These are phyloP conservation scores for Microctenopoma lineatum DNA, from an alignment of 2,797 vertebrate species.

Conservation along the genomic window DNA sequence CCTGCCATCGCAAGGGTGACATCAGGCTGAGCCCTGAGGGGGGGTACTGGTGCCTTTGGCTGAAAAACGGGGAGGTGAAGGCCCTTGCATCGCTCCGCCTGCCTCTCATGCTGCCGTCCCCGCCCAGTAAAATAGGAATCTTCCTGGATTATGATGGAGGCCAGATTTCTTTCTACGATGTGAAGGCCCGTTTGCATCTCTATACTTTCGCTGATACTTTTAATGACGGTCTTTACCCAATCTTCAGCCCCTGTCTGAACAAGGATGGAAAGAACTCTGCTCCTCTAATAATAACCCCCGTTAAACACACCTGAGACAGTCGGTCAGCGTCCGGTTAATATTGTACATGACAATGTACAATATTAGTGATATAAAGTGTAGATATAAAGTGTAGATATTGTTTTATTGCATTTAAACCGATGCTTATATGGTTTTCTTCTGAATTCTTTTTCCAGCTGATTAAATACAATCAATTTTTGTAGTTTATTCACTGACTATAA, in stretches of 20 bases:
- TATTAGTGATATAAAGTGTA: not conserved
- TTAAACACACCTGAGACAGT: slow-evolving; percentile 76
- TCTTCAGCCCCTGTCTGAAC: slow-evolving; percentile 84
- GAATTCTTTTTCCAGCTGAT: not conserved
- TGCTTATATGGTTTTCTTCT: not conserved
- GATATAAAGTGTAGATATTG: not conserved
- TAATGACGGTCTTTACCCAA: slow-evolving; percentile 77
- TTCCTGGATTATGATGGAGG: slow-evolving; percentile 84
- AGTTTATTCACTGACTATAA: not conserved
- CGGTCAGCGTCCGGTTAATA: not conserved
- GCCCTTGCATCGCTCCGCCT: slow-evolving; percentile 69
- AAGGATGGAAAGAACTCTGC: slow-evolving; percentile 79
- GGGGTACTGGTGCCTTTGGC: slow-evolving; percentile 85
- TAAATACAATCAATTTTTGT: too few species aligned
- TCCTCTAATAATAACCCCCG: slow-evolving; percentile 65
- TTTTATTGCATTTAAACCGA: not conserved
- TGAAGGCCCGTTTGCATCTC: slow-evolving; percentile 76
- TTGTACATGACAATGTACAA: not conserved
- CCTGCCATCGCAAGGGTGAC: slow-evolving; percentile 83
- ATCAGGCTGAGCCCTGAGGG: slow-evolving; percentile 82
- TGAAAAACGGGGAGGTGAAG: slow-evolving; percentile 82
- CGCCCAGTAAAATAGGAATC: slow-evolving; percentile 77
- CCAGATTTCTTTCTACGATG: slow-evolving; percentile 83
- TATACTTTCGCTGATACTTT: slow-evolving; percentile 82
- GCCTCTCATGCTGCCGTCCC: slow-evolving; percentile 55